Conservation (phyloP, 1,140 invertebrate genomes). For the Drosophila pectinifera region DNA sequence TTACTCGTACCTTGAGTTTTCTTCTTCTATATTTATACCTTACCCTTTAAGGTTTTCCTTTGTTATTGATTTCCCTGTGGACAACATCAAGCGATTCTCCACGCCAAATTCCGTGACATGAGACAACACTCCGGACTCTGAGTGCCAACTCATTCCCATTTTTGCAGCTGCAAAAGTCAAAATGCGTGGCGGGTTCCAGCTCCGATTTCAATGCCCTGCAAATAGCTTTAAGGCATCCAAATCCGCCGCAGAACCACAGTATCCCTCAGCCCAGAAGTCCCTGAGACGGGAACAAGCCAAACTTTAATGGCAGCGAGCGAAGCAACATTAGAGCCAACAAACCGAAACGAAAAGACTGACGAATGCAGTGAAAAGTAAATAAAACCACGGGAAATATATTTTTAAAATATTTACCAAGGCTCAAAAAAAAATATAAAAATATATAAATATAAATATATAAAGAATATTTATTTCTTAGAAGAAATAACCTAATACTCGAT, state of each 20-base stretch:
- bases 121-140: not conserved
- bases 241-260: constrained; percentile 56
- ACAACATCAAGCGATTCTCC: constrained; percentile 19
- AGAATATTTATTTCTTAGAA: too few relatives aligned
- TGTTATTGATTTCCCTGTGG: not conserved
- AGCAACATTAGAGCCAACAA: constrained; percentile 58
- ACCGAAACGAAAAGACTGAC: constrained; percentile 55
- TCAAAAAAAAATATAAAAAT: not conserved
- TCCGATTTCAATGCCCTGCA: constrained; percentile 67
- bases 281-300: constrained; percentile 46
- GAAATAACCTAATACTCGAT: too few relatives aligned
- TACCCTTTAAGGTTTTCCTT: not conserved
- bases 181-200: constrained; percentile 62
- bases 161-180: constrained; percentile 70
- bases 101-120: constrained; percentile 34
- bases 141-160: constrained; percentile 12
- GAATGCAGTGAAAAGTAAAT: not conserved
- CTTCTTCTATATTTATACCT: not conserved
- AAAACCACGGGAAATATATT: not conserved
- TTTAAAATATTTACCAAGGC: not conserved
- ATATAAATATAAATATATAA: too few relatives aligned
- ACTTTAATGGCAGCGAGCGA: constrained; percentile 64
- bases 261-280: not conserved
- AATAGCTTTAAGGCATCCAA: constrained; percentile 74
- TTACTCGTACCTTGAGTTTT: too few relatives aligned